A percentile compares a stretch with the other conserved stretches of the same genome.
Conservation (phyloP, 2,888 invertebrate species). For the Conchocele bisecta region DNA sequence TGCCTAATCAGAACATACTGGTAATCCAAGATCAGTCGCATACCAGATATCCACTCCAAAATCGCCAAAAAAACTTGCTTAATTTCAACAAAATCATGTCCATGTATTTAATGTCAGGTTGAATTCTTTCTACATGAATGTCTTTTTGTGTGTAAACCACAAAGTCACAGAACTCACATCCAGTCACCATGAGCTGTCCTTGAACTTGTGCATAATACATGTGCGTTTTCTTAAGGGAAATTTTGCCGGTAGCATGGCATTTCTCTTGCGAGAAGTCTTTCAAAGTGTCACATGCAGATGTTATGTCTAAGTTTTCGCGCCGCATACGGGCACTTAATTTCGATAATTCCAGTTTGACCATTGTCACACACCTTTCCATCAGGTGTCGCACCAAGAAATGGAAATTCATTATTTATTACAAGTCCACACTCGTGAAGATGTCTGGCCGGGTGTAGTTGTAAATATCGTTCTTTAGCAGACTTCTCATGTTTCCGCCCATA, state of each 20-base stretch:
- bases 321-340: constrained; percentile 49
- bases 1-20: too few relatives aligned
- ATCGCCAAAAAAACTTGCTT: constrained; percentile 28
- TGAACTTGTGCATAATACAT: constrained; percentile 43
- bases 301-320: constrained; percentile 29
- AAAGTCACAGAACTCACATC: constrained; percentile 39
- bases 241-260: constrained; percentile 9
- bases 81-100: constrained; percentile 39
- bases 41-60: constrained; percentile 17
- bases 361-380: constrained; percentile 45
- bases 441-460: constrained; percentile 1
- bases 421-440: constrained; percentile 43
- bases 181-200: constrained; percentile 41
- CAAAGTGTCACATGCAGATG: constrained; percentile 25
- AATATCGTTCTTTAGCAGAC: constrained; percentile 27
- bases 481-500: constrained; percentile 34
- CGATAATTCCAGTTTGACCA: constrained; percentile 33
- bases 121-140: constrained; percentile 17
- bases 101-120: constrained; percentile 3
- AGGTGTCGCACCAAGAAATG: constrained; percentile 18
- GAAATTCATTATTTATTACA: constrained; percentile 37
- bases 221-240: constrained; percentile 17
- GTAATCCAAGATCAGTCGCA: too few relatives aligned
- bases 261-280: constrained; percentile 20
- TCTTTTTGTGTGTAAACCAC: constrained; percentile 38